These are phyloP conservation scores for Sceloporus undulatus DNA, from an alignment of 2,113 vertebrate genomes.

Conservation along the genomic window DNA sequence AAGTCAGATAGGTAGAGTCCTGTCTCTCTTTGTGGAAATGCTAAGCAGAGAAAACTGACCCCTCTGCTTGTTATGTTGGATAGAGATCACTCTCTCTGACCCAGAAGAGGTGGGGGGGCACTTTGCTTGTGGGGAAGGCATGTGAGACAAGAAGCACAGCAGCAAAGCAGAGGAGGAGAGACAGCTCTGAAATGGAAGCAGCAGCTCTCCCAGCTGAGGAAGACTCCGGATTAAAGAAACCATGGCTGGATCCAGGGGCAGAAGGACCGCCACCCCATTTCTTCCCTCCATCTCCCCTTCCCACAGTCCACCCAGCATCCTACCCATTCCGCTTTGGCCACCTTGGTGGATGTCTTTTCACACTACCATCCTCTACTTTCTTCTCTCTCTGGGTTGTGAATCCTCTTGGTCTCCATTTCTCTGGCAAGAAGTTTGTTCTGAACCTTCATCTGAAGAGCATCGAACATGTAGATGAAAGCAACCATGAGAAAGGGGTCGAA, in stretches of 20 bases:
- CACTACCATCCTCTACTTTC: background rate
- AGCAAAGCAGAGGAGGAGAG: background rate
- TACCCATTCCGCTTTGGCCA: background rate
- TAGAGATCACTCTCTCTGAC: constrained; percentile 79
- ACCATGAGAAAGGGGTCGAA: background rate
- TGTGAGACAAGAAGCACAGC: constrained; percentile 40
- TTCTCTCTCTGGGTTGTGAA: background rate
- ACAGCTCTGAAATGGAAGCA: background rate
- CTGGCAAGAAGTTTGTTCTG: too few relatives aligned
- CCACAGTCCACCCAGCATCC: background rate
- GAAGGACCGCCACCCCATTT: background rate
- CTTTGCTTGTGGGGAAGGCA: constrained; percentile 45
- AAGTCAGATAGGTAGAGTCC: constrained; percentile 51
- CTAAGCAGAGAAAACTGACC: constrained; percentile 86
- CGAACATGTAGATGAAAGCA: background rate
- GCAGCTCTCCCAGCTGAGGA: background rate
- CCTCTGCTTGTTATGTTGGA: constrained; percentile 80
- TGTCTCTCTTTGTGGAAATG: constrained; percentile 73
- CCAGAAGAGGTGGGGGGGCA: constrained; percentile 66
- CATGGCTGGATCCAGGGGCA: background rate
- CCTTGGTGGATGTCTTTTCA: background rate
- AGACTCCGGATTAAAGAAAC: background rate
- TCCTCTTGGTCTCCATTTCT: too few relatives aligned
- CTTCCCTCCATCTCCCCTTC: background rate
- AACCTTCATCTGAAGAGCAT: background rate